These are phyloP conservation scores for Plebejus melissa DNA, from an alignment of 2,888 invertebrate genomes.

Conservation along the genomic window DNA sequence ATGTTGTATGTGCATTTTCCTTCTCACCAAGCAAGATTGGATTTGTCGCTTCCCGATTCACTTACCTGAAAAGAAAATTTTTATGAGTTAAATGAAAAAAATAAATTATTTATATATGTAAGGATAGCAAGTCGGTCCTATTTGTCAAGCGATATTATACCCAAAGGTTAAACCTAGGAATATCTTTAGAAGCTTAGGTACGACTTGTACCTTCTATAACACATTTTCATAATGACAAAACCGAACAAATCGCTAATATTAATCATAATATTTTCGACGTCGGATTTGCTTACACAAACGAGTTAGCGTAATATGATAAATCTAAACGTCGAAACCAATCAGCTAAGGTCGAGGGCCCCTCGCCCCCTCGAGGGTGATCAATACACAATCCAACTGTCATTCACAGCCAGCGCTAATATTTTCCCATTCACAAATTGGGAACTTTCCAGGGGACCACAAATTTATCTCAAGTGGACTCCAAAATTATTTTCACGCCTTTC, in stretches of 20 bases:
- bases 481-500: slow-evolving; percentile 46
- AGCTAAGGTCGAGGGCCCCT: slow-evolving; percentile 30
- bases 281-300: slow-evolving; percentile 11
- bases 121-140: too few species aligned
- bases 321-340: slow-evolving; percentile 24
- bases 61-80: slow-evolving; percentile 15
- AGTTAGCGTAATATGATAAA: slow-evolving; percentile 1
- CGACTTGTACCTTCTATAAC: background rate
- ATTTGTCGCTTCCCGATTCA: background rate
- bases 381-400: slow-evolving; percentile 57
- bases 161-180: too few species aligned
- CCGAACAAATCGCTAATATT: background rate
- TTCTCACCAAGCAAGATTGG: background rate
- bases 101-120: background rate
- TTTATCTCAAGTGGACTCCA: slow-evolving; percentile 50
- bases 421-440: slow-evolving; percentile 46
- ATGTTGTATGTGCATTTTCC: background rate
- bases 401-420: slow-evolving; percentile 55
- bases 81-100: background rate
- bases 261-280: slow-evolving; percentile 4
- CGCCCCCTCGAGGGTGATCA: slow-evolving; percentile 44
- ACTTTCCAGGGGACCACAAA: slow-evolving; percentile 38
- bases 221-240: background rate
- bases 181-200: background rate
- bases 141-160: too few species aligned